A percentile compares a stretch with the other conserved stretches of the same genome.
These are phyloP conservation scores for Acanthopleura granulata DNA, from an alignment of 2,888 invertebrate genomes.

Conservation along the genomic window DNA sequence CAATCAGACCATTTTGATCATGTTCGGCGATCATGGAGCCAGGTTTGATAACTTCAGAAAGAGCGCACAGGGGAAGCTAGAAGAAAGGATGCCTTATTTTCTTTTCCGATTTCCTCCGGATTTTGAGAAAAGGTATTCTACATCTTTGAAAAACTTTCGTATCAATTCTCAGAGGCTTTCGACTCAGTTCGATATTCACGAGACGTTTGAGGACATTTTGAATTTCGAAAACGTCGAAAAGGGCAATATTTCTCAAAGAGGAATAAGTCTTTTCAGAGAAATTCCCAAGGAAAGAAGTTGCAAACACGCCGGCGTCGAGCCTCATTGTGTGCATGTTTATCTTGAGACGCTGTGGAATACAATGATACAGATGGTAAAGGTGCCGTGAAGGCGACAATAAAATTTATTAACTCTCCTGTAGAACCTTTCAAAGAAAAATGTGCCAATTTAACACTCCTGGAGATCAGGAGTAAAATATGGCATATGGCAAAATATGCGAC, in stretches of 20 bases:
- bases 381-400: background rate
- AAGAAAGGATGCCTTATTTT: background rate
- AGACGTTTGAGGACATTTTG: background rate
- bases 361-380: background rate
- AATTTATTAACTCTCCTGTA: background rate
- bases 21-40: background rate
- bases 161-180: background rate
- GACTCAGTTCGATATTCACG: background rate
- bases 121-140: background rate
- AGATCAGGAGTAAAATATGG: too few relatives aligned
- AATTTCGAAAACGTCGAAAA: background rate
- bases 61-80: background rate
- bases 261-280: background rate
- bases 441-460: too few relatives aligned
- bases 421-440: too few relatives aligned
- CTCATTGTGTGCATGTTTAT: slow-evolving; percentile 1
- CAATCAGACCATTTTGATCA: background rate
- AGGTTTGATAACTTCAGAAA: background rate
- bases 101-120: background rate
- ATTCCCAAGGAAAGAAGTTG: background rate
- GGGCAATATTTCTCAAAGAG: background rate
- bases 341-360: background rate
- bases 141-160: background rate
- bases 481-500: too few relatives aligned
- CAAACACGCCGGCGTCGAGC: background rate